Evolutionary conservation across 2,888 invertebrate genomes (phyloP), one percentile per base, ranked within the genome.

Genomic region (Lochmaea capreae): DNA sequence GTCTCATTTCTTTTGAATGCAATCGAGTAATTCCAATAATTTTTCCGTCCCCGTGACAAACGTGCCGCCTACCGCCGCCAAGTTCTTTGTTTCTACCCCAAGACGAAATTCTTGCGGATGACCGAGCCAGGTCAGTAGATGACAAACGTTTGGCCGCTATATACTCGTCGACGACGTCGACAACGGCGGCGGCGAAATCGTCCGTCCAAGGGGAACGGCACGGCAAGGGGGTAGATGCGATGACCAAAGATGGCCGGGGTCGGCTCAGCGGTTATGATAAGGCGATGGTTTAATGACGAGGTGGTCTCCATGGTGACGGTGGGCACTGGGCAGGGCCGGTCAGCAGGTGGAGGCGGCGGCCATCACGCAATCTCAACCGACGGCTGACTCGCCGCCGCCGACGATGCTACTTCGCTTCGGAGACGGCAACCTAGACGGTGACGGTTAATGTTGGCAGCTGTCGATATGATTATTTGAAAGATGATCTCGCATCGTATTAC

Each of bases 271-370:
- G 88, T 89, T 89, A 89, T 89, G 89, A 89, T 89, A 88, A 89
- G 88, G 88, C 88, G 88, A 88, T 88, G 87, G 88, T 88, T 88
- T 89, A 88, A 89, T 88, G 88, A 88, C 88, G 87, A 87, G 87
- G 87, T 87, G 87, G 88, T 88, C 86, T 86, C 86, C 86, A 88
- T 88, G 87, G 85, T 83, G 85, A 88, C 88, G 87, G 86, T 85
- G 86, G 87, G 87, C 87, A 86, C 86, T 87, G 88, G 87, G 87
- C 87, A 87, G 86, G 87, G 86, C 87, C 87, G 87, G 86, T 84
- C 85, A 83, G 83, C 85, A 85, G 85, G 85, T 85, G 82, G 84
- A 81, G 81, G 82, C 81, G 79, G 84, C 83, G 84, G 86, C 86
- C 86, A 86, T 86, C 86, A 87, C 86, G 86, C 86, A 87, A 87